Base-by-base conservation (phyloP, 2,797 vertebrate species). In the Hyperoplus lanceolatus region DNA sequence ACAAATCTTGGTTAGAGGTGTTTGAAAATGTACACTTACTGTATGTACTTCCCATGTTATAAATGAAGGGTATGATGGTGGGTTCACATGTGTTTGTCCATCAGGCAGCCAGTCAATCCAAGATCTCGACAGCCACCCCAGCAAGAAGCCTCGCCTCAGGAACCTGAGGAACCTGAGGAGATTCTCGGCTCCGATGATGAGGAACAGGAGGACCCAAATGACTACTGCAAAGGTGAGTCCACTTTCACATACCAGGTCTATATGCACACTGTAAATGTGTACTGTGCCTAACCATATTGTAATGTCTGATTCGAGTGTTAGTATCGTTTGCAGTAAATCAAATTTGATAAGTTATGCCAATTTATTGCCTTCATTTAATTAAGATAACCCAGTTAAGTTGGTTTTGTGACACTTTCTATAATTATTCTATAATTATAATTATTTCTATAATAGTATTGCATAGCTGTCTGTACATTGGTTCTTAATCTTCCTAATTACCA, bases 121-220 rank as follows among this genome's bases (percentile, higher is more conserved):
- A 95, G 97, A 82, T 79, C 94, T 66, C 93, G 96, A 61, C 96
- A 96, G 59, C 92, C 73, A 15, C 83, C 88, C 18, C 92, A 93
- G 70, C 85, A 93, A 0, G 97, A 98, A 89, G 95, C 93, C 18
- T 97, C 96, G 0, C 92, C 95, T 9, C 97, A 96, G 29, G 96
- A 96, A 67, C 94, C 95, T 0, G 95, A 96, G 81, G 98, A 94
- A 78, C 82, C 89, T 0, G 92, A 99, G 65, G 98, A 99, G 91
- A 99, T 99, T 85, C 94, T 99, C 29, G 98, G 98, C 12, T 99
- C 98, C 18, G 98, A 99, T 79, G 98, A 99, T 57, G 98, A 99
- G 72, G 98, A 99, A 73, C 98, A 99, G 86, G 98, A 99, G 84
- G 98, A 99, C 85, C 98, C 98, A 8, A 98, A 97, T 70, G 98